Evolutionary conservation across 2,888 invertebrate species (phyloP).

Genomic region (Dryobotodes eremita): DNA sequence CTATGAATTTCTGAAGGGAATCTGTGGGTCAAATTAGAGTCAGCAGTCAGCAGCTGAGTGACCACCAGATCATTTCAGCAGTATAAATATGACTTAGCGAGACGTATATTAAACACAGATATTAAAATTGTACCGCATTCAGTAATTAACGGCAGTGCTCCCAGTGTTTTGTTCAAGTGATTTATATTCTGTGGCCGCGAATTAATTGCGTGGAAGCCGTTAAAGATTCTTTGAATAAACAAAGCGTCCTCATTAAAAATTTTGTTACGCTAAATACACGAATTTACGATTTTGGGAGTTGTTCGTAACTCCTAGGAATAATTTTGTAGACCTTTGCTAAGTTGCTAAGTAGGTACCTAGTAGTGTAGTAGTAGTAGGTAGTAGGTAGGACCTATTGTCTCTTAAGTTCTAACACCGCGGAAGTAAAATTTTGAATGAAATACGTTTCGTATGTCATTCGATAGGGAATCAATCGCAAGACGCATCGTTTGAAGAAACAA

Average conservation of each 20-base stretch:
- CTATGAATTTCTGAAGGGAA: not conserved
- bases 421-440: too few relatives aligned
- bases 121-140: conserved; percentile 63
- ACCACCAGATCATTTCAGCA: not conserved
- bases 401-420: too few relatives aligned
- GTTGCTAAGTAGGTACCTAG: not conserved
- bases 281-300: conserved; percentile 31
- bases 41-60: not conserved
- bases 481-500: too few relatives aligned
- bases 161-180: conserved; percentile 61
- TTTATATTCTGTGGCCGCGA: conserved; percentile 63
- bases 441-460: too few relatives aligned
- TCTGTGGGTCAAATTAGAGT: not conserved
- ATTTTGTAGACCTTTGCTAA: conserved; percentile 9
- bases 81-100: conserved; percentile 8
- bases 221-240: conserved; percentile 60
- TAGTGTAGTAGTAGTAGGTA: too few relatives aligned
- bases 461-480: too few relatives aligned
- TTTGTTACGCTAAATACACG: conserved; percentile 52
- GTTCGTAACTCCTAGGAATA: conserved; percentile 10
- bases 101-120: conserved; percentile 46
- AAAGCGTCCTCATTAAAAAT: conserved; percentile 51
- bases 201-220: conserved; percentile 68
- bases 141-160: conserved; percentile 63
- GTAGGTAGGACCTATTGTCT: not conserved